These are phyloP conservation scores for Thaleichthys pacificus DNA, from an alignment of 2,797 vertebrate genomes.

Conservation along the genomic window DNA sequence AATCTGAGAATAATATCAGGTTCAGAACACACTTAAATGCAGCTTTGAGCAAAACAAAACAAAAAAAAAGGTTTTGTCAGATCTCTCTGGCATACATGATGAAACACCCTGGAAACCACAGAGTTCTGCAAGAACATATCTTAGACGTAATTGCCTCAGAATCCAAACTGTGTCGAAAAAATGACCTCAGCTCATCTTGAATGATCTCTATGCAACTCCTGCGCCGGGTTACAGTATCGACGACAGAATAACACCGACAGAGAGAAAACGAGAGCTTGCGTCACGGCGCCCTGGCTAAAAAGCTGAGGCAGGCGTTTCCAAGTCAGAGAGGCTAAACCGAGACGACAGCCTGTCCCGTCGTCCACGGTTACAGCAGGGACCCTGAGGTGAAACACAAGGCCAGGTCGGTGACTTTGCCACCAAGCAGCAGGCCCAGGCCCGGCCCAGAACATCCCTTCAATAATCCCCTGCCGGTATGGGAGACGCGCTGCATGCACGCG, in stretches of 20 bases:
- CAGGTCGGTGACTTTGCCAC: neutral
- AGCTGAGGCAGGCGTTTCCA: neutral
- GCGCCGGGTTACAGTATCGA: neutral
- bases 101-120: neutral
- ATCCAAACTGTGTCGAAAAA: neutral
- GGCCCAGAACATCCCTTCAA: too few relatives aligned
- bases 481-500: too few relatives aligned
- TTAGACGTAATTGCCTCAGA: neutral
- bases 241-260: neutral
- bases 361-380: conserved; percentile 30
- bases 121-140: neutral
- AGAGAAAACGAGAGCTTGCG: conserved; percentile 28
- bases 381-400: conserved; percentile 21
- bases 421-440: neutral
- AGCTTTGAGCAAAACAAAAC: too few relatives aligned
- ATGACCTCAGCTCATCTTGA: too few relatives aligned
- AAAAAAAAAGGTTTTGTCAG: too few relatives aligned
- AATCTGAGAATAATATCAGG: neutral
- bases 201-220: neutral
- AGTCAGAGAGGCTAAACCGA: conserved; percentile 19
- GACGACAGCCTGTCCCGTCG: conserved; percentile 42
- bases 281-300: too few relatives aligned
- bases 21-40: too few relatives aligned
- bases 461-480: neutral
- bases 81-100: neutral